These are phyloP conservation scores for Cryptotermes secundus DNA, from an alignment of 1,140 invertebrate species.

Conservation along the genomic window DNA sequence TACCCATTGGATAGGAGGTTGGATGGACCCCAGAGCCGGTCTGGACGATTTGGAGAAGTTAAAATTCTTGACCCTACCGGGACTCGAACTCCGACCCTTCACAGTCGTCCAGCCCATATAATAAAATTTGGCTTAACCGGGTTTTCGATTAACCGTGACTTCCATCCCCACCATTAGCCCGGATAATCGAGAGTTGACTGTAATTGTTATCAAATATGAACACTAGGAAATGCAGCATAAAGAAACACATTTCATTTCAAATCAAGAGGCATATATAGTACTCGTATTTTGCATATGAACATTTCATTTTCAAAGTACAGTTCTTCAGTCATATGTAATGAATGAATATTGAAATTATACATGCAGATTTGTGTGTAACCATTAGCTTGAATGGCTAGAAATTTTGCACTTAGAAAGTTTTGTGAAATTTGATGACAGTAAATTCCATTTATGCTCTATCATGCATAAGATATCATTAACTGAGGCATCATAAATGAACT, in stretches of 20 bases:
- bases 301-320: neutral
- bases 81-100: no score
- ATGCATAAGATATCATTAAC: neutral
- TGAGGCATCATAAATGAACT: neutral
- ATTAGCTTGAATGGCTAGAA: neutral
- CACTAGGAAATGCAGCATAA: no score
- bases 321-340: neutral
- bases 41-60: no score
- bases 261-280: neutral
- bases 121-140: no score
- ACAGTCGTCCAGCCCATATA: no score
- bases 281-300: conserved; percentile 7
- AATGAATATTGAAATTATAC: neutral
- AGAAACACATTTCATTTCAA: neutral
- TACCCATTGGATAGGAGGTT: no score
- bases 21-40: no score
- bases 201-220: no score
- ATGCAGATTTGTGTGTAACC: neutral
- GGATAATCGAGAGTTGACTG: no score
- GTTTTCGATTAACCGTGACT: no score
- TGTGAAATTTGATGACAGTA: neutral
- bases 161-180: no score
- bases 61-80: no score
- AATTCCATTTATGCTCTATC: neutral
- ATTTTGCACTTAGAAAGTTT: neutral